A percentile compares a stretch with the other conserved stretches of the same genome.
These are phyloP conservation scores for Ovis aries DNA, from an alignment of 2,113 vertebrate species.

Conservation along the genomic window ARS-UI_Ramb_v3.0 NC_056069.1:62183501-62184000, in stretches of 20 bases:
- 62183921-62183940: neutral
- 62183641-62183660: neutral
- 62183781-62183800: neutral
- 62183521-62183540: neutral
- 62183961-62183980: neutral
- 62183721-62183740: neutral
- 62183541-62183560: neutral
- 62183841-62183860: accelerated
- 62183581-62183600: neutral
- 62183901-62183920: neutral
- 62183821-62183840: accelerated
- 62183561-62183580: neutral
- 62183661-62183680: neutral
- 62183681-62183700: neutral
- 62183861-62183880: accelerated
- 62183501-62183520: neutral
- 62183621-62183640: neutral
- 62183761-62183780: accelerated
- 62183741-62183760: no score
- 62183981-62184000: neutral
- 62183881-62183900: neutral
- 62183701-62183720: accelerated
- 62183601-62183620: neutral
- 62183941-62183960: neutral
- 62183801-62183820: neutral